Conservation (phyloP, 2,113 vertebrate genomes). For the Solea senegalensis region DNA sequence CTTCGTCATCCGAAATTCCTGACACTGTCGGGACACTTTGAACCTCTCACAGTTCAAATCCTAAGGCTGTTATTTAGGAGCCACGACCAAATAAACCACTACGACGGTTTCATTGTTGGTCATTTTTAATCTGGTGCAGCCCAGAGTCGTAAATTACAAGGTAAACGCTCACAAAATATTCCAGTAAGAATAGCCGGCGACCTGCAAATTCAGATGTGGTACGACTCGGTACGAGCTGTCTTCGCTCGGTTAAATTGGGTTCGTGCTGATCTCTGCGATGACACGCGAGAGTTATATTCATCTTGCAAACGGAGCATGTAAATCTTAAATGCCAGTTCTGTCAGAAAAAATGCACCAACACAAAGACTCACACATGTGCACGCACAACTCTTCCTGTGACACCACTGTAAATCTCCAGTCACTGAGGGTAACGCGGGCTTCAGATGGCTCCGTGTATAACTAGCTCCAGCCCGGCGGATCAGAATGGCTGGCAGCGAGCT, state of each 20-base stretch:
- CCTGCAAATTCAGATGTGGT: too few species aligned
- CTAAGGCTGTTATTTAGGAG: too few species aligned
- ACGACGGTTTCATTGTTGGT: too few species aligned
- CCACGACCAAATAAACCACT: too few species aligned
- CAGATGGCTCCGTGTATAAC: conserved; percentile 59
- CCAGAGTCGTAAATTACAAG: too few species aligned
- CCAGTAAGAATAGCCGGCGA: too few species aligned
- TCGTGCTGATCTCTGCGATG: conserved; percentile 5
- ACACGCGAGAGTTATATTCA: conserved; percentile 26
- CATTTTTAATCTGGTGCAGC: too few species aligned
- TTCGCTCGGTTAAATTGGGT: conserved; percentile 17
- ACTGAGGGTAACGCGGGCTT: conserved; percentile 77
- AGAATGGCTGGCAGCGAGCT: conserved; percentile 89
- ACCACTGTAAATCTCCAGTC: conserved; percentile 71
- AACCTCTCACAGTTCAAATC: too few species aligned
- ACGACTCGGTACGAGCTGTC: not conserved
- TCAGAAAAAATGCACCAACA: conserved; percentile 37
- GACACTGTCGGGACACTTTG: too few species aligned
- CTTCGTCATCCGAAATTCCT: too few species aligned
- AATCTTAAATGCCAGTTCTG: conserved; percentile 56
- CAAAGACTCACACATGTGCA: conserved; percentile 11
- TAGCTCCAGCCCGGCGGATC: conserved; percentile 83
- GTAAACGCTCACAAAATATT: too few species aligned
- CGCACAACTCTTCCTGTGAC: conserved; percentile 41
- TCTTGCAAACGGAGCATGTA: conserved; percentile 33